phyloP scores from a whole-genome alignment of 2,113 vertebrate genomes.

The Lepus timidus region DNA sequence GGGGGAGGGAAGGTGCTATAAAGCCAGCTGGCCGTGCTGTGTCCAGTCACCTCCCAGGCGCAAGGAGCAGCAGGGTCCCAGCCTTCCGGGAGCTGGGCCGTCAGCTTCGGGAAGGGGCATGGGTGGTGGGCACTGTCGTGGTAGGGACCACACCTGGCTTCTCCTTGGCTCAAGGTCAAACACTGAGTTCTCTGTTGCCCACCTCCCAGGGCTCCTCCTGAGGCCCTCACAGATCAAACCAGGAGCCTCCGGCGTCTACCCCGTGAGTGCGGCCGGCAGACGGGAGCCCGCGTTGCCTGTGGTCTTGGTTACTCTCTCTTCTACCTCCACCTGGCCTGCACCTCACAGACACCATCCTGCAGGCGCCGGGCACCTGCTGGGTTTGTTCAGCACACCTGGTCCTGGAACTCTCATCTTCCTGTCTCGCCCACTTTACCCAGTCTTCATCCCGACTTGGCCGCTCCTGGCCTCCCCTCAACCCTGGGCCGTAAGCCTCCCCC shows the following conservation, averaged over 20 bases:
- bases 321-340: no score
- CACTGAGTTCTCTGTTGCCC: not conserved
- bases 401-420: not conserved
- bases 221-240: not conserved
- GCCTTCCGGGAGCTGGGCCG: not conserved
- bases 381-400: not conserved
- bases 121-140: not conserved
- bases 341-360: not conserved
- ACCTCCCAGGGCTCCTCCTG: not conserved
- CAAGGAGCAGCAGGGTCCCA: not conserved
- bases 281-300: no score
- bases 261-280: no score
- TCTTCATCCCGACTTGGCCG: not conserved
- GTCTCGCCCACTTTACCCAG: not conserved
- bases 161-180: not conserved
- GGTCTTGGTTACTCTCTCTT: not conserved
- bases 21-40: no score
- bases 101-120: not conserved
- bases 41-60: not conserved
- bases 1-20: no score
- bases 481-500: no score
- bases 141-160: no score
- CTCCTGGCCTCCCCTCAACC: not conserved
- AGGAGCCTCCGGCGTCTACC: not conserved
- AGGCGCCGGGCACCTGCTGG: accelerated